Evolutionary conservation across 2,113 vertebrate species (phyloP).

Genomic region (Pogona vitticeps): DNA sequence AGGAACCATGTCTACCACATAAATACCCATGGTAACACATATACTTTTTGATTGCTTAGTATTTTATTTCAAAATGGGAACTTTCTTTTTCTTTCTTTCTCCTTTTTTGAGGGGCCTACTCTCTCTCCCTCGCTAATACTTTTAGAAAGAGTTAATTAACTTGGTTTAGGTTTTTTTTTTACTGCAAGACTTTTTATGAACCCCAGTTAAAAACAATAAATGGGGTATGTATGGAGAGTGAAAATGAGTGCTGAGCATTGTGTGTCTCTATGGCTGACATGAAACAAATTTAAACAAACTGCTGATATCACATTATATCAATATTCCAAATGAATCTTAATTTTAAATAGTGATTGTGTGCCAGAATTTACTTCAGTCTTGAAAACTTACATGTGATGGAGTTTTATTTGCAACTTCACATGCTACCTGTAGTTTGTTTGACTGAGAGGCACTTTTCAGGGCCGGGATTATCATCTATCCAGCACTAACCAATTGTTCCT

Average conservation of each 20-base stretch:
- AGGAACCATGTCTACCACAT: constrained; percentile 10
- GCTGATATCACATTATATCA: not conserved
- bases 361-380: not conserved
- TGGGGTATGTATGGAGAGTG: not conserved
- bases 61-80: not conserved
- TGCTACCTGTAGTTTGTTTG: no score
- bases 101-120: not conserved
- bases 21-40: not conserved
- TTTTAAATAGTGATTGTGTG: constrained; percentile 19
- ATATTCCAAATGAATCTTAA: not conserved
- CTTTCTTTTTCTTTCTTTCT: not conserved
- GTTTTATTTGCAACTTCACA: no score
- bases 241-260: no score
- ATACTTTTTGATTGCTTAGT: constrained; percentile 12
- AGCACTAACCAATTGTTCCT: no score
- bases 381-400: not conserved
- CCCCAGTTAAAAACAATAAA: not conserved
- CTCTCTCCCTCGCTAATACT: not conserved
- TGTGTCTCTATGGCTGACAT: not conserved
- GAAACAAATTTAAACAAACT: not conserved
- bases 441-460: no score
- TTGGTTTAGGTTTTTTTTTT: not conserved
- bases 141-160: not conserved
- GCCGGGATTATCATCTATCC: no score
- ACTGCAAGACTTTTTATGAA: accelerated